Conservation (phyloP, 2,797 vertebrate genomes). For the Philypnodon macrostomus region DNA sequence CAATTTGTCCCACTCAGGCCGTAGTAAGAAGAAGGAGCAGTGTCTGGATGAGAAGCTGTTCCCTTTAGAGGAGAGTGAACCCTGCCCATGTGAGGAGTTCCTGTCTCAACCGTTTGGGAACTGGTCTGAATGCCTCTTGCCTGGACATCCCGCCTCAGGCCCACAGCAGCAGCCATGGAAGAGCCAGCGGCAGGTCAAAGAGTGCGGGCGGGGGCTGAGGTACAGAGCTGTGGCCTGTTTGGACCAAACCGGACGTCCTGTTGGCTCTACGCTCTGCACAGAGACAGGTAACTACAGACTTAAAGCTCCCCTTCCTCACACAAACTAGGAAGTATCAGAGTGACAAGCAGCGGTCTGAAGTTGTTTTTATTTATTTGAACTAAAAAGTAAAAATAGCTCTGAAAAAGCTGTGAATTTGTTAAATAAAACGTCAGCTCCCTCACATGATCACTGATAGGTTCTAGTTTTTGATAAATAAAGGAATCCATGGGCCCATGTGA, state of each 20-base stretch:
- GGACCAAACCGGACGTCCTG: constrained; percentile 78
- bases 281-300: constrained; percentile 80
- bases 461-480: too few species aligned
- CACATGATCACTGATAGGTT: too few species aligned
- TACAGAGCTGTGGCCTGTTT: constrained; percentile 84
- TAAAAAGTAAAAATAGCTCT: too few species aligned
- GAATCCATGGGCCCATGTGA: too few species aligned
- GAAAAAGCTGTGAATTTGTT: too few species aligned
- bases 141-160: constrained; percentile 49
- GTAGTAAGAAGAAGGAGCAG: constrained; percentile 89
- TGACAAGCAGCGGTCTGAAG: too few species aligned
- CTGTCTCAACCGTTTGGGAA: constrained; percentile 85
- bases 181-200: constrained; percentile 60
- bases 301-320: too few species aligned
- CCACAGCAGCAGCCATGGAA: constrained; percentile 56
- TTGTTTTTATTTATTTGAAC: too few species aligned
- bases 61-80: constrained; percentile 83
- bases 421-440: too few species aligned
- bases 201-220: constrained; percentile 85
- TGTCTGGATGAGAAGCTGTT: constrained; percentile 83
- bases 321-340: too few species aligned
- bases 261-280: constrained; percentile 80
- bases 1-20: constrained; percentile 72
- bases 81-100: constrained; percentile 85
- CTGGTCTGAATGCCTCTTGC: constrained; percentile 90